Conservation (phyloP, 2,888 invertebrate species). For the Patella depressa region DNA sequence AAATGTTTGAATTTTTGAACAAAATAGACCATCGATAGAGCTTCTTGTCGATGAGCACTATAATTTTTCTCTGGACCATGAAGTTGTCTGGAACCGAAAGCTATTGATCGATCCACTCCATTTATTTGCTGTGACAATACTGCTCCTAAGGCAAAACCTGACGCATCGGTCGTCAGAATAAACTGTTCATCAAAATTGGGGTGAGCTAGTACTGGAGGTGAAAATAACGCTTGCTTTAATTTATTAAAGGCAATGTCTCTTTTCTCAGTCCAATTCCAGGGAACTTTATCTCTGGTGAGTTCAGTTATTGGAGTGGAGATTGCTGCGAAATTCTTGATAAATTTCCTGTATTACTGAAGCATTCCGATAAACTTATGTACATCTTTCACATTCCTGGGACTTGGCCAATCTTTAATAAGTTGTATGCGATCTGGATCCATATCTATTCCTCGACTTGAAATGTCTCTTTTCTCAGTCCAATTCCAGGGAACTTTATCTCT, state of each 20-base stretch:
- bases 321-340: background rate
- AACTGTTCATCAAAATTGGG: too few relatives aligned
- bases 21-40: too few relatives aligned
- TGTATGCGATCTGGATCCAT: background rate
- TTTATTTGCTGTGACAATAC: slow-evolving; percentile 8
- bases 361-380: background rate
- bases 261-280: background rate
- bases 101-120: background rate
- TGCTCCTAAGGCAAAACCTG: background rate
- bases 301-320: background rate
- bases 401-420: background rate
- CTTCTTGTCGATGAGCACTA: too few relatives aligned
- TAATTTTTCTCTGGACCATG: background rate
- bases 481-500: background rate
- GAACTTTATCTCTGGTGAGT: background rate
- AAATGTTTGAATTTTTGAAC: too few relatives aligned
- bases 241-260: background rate
- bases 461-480: background rate
- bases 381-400: background rate
- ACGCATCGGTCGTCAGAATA: background rate
- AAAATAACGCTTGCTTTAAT: background rate
- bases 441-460: background rate
- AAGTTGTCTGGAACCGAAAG: background rate
- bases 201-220: background rate
- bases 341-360: background rate